These are phyloP conservation scores for Eremobia ochroleuca DNA, from an alignment of 2,888 invertebrate genomes.

Conservation along the genomic window DNA sequence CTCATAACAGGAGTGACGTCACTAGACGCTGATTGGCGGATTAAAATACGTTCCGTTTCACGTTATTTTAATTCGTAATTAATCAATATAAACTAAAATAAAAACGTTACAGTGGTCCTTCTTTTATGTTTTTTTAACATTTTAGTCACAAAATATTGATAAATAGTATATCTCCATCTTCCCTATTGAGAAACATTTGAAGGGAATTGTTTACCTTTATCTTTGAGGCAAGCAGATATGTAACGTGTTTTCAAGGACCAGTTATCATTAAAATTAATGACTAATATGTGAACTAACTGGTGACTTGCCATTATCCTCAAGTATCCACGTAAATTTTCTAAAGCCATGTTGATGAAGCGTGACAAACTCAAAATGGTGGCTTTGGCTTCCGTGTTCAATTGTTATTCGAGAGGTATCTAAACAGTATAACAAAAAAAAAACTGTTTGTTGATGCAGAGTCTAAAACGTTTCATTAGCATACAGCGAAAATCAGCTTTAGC, in stretches of 20 bases:
- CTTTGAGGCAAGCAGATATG: slow-evolving; percentile 26
- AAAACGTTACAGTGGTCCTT: too few species aligned
- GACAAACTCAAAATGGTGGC: neutral
- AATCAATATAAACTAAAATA: too few species aligned
- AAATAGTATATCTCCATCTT: too few species aligned
- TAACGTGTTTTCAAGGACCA: slow-evolving; percentile 41
- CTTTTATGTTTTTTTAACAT: too few species aligned
- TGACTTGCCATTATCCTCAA: slow-evolving; percentile 41
- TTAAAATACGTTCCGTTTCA: too few species aligned
- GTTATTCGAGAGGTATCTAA: neutral
- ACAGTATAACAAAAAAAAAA: slow-evolving; percentile 7
- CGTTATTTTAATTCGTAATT: too few species aligned
- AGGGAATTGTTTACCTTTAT: slow-evolving; percentile 30
- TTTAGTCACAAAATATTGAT: too few species aligned
- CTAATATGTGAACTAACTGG: slow-evolving; percentile 23
- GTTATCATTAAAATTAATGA: slow-evolving; percentile 48
- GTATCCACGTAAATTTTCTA: slow-evolving; percentile 26
- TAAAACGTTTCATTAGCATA: slow-evolving; percentile 6
- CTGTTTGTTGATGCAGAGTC: slow-evolving; percentile 3
- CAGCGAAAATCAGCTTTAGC: neutral
- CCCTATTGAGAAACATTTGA: slow-evolving; percentile 7
- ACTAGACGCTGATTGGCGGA: too few species aligned
- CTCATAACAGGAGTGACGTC: too few species aligned
- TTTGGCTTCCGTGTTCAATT: neutral
- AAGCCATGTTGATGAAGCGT: slow-evolving; percentile 26